phyloP scores from a whole-genome alignment of 2,888 invertebrate genomes.

The Euplexia lucipara region DNA sequence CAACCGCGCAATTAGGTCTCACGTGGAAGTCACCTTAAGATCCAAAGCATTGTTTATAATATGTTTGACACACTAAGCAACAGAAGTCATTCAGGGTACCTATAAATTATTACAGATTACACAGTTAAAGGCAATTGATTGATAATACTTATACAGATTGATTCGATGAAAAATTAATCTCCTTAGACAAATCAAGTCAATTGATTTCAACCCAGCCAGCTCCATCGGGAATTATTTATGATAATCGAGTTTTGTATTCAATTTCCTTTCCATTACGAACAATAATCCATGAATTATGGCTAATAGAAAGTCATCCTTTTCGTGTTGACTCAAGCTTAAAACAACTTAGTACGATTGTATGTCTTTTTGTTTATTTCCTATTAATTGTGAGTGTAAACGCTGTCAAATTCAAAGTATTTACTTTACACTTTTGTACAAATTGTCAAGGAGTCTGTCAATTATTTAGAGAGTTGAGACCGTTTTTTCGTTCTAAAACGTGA shows the following conservation, averaged over 20 bases:
- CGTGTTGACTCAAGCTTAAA: constrained; percentile 59
- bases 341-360: constrained; percentile 46
- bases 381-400: constrained; percentile 9
- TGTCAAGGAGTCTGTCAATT: too few relatives aligned
- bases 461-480: too few relatives aligned
- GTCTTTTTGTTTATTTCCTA: constrained; percentile 39
- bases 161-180: constrained; percentile 54
- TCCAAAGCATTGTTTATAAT: too few relatives aligned
- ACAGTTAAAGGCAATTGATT: constrained; percentile 13
- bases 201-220: constrained; percentile 71
- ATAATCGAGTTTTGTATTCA: constrained; percentile 82
- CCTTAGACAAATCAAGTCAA: constrained; percentile 70
- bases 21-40: too few relatives aligned
- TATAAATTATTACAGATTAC: background rate
- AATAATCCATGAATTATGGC: constrained; percentile 75
- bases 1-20: too few relatives aligned
- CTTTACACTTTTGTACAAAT: too few relatives aligned
- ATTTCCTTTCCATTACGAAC: constrained; percentile 80
- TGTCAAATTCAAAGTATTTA: background rate
- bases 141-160: constrained; percentile 13
- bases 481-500: too few relatives aligned
- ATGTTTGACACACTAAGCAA: too few relatives aligned
- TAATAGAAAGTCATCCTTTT: constrained; percentile 71
- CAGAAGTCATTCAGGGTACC: too few relatives aligned
- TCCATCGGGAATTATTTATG: constrained; percentile 75